Evolutionary conservation across 2,113 vertebrate genomes (phyloP), one percentile per base, ranked within the genome.

Genomic region (Aegotheles bennettii): DNA sequence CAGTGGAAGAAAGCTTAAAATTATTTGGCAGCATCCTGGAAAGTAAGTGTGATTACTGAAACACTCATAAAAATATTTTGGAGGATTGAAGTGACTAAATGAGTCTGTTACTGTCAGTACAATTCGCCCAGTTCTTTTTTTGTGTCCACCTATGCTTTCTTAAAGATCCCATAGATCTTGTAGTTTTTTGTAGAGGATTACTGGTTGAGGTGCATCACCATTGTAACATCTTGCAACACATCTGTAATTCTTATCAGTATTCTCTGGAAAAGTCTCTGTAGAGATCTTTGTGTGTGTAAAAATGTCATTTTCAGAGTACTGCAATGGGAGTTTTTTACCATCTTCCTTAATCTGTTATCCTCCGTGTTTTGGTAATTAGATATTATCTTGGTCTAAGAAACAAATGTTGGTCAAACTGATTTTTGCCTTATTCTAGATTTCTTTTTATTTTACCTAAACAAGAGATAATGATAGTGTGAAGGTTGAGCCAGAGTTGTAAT

Each of bases 161-260:
- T 33, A 14, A 43, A 86, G 53, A 45, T 73, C 31, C 25, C 2
- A 1, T 16, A 31, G 36, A 50, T 10, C 24, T 45, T 40, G 7
- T 36, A 21, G 21, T 73, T 13, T 60, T 40, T 71, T 65, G 24
- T 19, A 71, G 38, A 75, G n/a, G 15, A 35, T 36, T 56, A 8
- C 29, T 3, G 2, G 6, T 75, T 0, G 3, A 73, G 48, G 16
- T 63, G 20, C 38, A 50, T 88, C 31, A 23, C 59, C 5, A 2
- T 50, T 50, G 4, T 40, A 29, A 20, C 5, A 13, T 80, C 57
- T 83, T 64, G 31, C 36, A 94, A 28, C 8, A 16, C 2, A 2
- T 63, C 61, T 82, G 17, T 40, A 70, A 25, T 69, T 95, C 42
- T 38, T 78, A 10, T 77, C 6, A 31, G 5, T 64, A 16, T 68